phyloP scores from a whole-genome alignment of 2,113 vertebrate species.

The Cygnus buccinator region DNA sequence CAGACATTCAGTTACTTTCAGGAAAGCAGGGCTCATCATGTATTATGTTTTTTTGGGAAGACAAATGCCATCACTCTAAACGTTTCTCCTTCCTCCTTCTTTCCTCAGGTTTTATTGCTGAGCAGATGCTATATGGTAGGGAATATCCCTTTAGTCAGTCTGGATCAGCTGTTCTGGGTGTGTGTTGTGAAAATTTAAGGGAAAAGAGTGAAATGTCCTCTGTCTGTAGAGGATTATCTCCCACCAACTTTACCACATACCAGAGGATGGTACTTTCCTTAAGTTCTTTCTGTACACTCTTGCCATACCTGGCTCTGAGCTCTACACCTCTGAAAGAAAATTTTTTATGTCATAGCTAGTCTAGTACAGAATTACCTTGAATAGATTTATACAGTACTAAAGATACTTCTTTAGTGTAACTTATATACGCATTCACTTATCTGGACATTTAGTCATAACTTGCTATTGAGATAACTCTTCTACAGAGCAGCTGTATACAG shows the following conservation, averaged over 20 bases:
- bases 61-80: too few relatives aligned
- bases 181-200: not conserved
- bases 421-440: not conserved
- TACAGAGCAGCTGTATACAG: not conserved
- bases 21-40: too few relatives aligned
- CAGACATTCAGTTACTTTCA: too few relatives aligned
- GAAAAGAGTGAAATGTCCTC: not conserved
- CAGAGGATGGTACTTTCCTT: not conserved
- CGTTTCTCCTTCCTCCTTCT: too few relatives aligned
- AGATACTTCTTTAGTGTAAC: not conserved
- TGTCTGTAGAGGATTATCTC: not conserved
- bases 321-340: not conserved
- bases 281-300: not conserved
- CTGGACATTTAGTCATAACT: not conserved
- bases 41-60: too few relatives aligned
- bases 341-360: not conserved
- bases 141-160: too few relatives aligned
- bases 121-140: too few relatives aligned
- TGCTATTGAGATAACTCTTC: not conserved
- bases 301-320: not conserved
- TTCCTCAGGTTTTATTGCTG: too few relatives aligned
- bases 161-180: too few relatives aligned
- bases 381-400: too few relatives aligned
- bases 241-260: rapidly evolving
- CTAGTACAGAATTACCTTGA: not conserved